phyloP scores from a whole-genome alignment of 2,888 invertebrate species.

The Diarsia mendica region DNA sequence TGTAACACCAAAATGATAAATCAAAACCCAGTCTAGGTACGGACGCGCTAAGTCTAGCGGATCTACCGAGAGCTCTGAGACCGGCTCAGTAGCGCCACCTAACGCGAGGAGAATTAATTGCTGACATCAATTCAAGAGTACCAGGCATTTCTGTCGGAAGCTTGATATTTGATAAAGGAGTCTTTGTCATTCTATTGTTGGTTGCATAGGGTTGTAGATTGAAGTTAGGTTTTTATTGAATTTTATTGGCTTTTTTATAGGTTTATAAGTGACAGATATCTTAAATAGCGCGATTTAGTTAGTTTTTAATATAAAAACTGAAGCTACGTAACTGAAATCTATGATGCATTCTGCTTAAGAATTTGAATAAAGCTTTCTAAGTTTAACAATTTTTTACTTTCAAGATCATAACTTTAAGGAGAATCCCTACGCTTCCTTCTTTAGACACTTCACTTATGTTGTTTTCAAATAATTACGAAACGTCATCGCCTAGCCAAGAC shows the following conservation, averaged over 20 bases:
- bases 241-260: neutral
- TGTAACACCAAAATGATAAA: constrained; percentile 31
- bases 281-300: too few species aligned
- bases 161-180: constrained; percentile 41
- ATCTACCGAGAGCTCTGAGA: constrained; percentile 11
- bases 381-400: neutral
- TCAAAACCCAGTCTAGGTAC: constrained; percentile 13
- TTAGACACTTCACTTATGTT: neutral
- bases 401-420: neutral
- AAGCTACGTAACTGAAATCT: neutral
- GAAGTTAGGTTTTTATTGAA: neutral
- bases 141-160: constrained; percentile 15
- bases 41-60: constrained; percentile 30
- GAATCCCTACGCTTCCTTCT: neutral
- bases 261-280: too few species aligned
- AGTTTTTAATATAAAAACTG: neutral
- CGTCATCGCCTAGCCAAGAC: too few species aligned
- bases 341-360: neutral
- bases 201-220: neutral
- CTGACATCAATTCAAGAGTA: constrained; percentile 48
- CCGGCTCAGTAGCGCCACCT: constrained; percentile 38
- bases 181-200: constrained; percentile 34
- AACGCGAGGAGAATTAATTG: constrained; percentile 46
- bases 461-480: neutral
- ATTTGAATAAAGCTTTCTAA: neutral